Conservation (phyloP, 2,113 vertebrate species). For the Epinephelus fuscoguttatus region DNA sequence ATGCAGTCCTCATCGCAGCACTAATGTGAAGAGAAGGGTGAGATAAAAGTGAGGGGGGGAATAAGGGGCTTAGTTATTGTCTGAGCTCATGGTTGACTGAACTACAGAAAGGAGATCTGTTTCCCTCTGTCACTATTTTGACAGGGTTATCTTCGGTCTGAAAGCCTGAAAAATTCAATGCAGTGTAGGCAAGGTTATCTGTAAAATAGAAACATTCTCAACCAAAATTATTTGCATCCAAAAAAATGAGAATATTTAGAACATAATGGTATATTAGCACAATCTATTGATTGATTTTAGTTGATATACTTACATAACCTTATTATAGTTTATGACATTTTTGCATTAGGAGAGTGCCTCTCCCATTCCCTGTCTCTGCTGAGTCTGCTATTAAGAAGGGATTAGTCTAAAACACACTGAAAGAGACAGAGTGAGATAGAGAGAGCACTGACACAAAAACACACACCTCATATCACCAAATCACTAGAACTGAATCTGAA, state of each 20-base stretch:
- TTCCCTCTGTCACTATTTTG: constrained; percentile 62
- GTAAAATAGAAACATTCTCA: neutral
- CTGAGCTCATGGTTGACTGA: constrained; percentile 61
- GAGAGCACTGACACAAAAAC: neutral
- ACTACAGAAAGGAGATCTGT: constrained; percentile 54
- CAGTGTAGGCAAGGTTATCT: neutral
- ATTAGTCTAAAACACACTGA: constrained; percentile 43
- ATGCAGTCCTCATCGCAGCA: constrained; percentile 56
- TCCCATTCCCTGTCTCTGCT: constrained; percentile 19
- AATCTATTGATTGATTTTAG: neutral
- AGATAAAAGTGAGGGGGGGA: constrained; percentile 66
- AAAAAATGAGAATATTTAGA: neutral
- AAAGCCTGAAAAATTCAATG: constrained; percentile 34
- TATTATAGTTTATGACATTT: constrained; percentile 24
- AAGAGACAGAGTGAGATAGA: constrained; percentile 14
- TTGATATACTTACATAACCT: neutral
- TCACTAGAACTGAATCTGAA: neutral
- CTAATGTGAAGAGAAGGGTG: constrained; percentile 74
- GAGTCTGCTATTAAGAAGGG: constrained; percentile 32
- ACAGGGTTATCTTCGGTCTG: constrained; percentile 39
- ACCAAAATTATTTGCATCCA: neutral
- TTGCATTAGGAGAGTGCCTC: constrained; percentile 18
- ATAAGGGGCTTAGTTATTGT: constrained; percentile 69
- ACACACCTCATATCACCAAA: neutral
- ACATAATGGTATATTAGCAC: neutral